These are phyloP conservation scores for Nomia melanderi DNA, from an alignment of 1,140 invertebrate species.

Conservation along the genomic window DNA sequence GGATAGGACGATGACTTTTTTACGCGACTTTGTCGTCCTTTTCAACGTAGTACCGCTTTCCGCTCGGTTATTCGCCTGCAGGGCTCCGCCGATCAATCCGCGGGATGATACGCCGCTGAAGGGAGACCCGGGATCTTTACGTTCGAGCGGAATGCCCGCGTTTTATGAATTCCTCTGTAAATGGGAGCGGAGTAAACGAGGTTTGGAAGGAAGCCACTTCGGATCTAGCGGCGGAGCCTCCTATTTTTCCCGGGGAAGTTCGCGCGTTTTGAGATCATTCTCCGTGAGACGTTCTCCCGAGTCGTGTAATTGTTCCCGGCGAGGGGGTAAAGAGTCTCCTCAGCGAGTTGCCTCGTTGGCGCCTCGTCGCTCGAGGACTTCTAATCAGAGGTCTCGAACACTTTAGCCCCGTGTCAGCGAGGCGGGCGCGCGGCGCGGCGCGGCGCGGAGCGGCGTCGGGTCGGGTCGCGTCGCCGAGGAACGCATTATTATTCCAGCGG, in stretches of 20 bases:
- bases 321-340: not conserved
- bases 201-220: no score
- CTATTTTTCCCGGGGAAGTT: not conserved
- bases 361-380: not conserved
- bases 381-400: not conserved
- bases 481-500: slow-evolving; percentile 12
- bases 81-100: no score
- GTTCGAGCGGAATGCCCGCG: no score
- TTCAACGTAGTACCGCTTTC: not conserved
- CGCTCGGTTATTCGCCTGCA: no score
- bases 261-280: not conserved
- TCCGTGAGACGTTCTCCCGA: not conserved
- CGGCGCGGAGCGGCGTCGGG: no score
- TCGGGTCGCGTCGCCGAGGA: not conserved
- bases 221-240: not conserved
- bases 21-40: not conserved
- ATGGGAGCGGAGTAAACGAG: no score
- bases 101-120: no score
- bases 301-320: not conserved
- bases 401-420: not conserved
- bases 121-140: no score
- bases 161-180: no score
- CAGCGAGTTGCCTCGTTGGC: no score
- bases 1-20: not conserved
- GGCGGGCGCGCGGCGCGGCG: not conserved